Percentiles rank a stretch among this genome's conserved stretches.
Evolutionary conservation across 2,888 invertebrate genomes (phyloP).

Genomic region (Caenorhabditis uteleia): DNA sequence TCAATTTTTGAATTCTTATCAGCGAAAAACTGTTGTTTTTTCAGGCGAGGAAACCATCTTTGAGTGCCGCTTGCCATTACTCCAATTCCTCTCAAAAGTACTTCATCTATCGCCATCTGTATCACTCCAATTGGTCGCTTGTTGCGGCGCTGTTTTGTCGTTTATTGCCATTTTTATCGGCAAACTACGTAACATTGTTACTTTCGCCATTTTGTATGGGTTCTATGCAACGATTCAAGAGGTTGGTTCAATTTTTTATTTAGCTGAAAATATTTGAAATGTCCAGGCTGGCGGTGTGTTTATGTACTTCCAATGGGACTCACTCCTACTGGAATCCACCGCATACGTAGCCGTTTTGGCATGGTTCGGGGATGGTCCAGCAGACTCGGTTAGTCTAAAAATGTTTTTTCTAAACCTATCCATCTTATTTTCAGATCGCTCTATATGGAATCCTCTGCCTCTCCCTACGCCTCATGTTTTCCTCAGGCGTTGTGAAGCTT

Average conservation of each 20-base stretch:
- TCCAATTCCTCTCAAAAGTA: slow-evolving; percentile 12
- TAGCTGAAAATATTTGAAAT: background rate
- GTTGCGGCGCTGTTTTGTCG: slow-evolving; percentile 77
- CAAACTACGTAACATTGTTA: slow-evolving; percentile 72
- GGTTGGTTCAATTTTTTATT: slow-evolving; percentile 64
- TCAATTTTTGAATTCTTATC: slow-evolving; percentile 1
- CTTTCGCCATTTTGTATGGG: slow-evolving; percentile 78
- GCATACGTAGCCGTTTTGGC: slow-evolving; percentile 79
- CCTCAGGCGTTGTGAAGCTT: slow-evolving; percentile 78
- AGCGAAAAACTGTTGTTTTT: slow-evolving; percentile 7
- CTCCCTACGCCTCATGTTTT: slow-evolving; percentile 79
- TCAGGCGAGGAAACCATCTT: slow-evolving; percentile 29
- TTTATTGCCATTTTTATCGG: slow-evolving; percentile 75
- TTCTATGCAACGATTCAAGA: slow-evolving; percentile 80
- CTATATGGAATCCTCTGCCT: slow-evolving; percentile 75
- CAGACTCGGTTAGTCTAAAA: slow-evolving; percentile 23
- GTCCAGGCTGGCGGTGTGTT: slow-evolving; percentile 78
- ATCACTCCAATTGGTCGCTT: slow-evolving; percentile 76
- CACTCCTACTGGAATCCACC: slow-evolving; percentile 79
- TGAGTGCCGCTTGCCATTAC: slow-evolving; percentile 28
- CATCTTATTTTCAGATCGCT: slow-evolving; percentile 24
- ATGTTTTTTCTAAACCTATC: background rate
- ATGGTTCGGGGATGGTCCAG: slow-evolving; percentile 72
- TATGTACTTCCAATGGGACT: slow-evolving; percentile 81
- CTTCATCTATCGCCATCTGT: slow-evolving; percentile 25